A percentile compares a stretch with the other conserved stretches of the same genome.
Evolutionary conservation across 2,888 invertebrate genomes (phyloP).

Genomic region (Odontocolon sp.): DNA sequence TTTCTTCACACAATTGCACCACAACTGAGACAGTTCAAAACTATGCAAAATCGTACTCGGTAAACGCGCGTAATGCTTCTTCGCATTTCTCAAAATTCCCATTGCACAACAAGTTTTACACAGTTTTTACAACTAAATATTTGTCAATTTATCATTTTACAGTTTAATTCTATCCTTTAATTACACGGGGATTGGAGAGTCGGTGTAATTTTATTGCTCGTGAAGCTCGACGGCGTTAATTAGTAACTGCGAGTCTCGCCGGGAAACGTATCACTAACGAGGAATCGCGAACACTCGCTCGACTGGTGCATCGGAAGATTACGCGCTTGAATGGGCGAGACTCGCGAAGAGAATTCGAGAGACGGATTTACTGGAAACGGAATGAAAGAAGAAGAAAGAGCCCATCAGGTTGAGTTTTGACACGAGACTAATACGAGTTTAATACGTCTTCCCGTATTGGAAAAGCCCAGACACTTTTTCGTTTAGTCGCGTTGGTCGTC

Average conservation of each 20-base stretch:
- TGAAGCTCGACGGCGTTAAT: no score
- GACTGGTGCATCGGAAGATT: no score
- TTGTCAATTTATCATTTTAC: background rate
- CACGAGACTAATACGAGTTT: constrained; percentile 23
- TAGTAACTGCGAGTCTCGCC: no score
- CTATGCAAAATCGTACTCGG: constrained; percentile 54
- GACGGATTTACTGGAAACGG: no score
- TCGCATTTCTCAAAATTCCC: constrained; percentile 61
- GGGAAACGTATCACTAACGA: background rate
- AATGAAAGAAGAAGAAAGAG: no score
- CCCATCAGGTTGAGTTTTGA: background rate
- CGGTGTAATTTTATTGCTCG: no score
- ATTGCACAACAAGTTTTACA: no score
- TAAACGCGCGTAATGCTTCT: constrained; percentile 57
- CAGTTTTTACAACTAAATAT: background rate
- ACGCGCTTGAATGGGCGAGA: no score
- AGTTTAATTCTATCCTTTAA: no score
- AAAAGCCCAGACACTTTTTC: constrained; percentile 27
- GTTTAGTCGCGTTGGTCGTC: constrained; percentile 19
- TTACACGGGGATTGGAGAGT: no score
- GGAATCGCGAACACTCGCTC: no score
- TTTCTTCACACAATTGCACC: constrained; percentile 36
- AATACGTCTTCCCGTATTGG: constrained; percentile 31
- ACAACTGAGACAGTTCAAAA: constrained; percentile 32
- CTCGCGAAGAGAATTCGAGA: no score